Conservation (phyloP, 1,140 invertebrate species). For the Hermatobates lingyangjiaoensis region DNA sequence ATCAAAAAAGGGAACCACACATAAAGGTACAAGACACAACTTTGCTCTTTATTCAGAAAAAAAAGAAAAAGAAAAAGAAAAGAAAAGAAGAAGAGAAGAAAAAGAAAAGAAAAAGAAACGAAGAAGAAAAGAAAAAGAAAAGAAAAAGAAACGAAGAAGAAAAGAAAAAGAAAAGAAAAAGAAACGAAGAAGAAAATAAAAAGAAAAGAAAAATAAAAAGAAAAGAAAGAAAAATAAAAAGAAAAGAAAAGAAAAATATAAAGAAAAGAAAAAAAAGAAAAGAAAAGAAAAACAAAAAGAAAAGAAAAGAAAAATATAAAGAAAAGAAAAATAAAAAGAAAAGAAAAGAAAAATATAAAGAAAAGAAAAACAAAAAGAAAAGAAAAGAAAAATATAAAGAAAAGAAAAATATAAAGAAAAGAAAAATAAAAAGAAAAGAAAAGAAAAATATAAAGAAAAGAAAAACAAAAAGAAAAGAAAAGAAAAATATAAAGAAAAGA, state of each 20-base stretch:
- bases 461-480: background rate
- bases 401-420: background rate
- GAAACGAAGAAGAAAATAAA: background rate
- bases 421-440: background rate
- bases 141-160: background rate
- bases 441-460: background rate
- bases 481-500: background rate
- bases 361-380: too few species aligned
- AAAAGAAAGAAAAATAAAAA: background rate
- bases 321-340: background rate
- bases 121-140: background rate
- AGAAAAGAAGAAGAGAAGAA: background rate
- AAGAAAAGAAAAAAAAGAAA: background rate
- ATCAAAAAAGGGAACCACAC: too few species aligned
- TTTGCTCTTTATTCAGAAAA: too few species aligned
- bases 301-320: background rate
- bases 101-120: background rate
- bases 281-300: background rate
- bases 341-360: background rate
- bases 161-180: background rate
- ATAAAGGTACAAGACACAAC: too few species aligned
- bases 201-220: background rate
- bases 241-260: background rate
- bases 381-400: background rate
- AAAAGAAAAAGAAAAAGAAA: background rate